Evolutionary conservation across 2,113 vertebrate species (phyloP).

Genomic region (Petrocephalus zakoni): DNA sequence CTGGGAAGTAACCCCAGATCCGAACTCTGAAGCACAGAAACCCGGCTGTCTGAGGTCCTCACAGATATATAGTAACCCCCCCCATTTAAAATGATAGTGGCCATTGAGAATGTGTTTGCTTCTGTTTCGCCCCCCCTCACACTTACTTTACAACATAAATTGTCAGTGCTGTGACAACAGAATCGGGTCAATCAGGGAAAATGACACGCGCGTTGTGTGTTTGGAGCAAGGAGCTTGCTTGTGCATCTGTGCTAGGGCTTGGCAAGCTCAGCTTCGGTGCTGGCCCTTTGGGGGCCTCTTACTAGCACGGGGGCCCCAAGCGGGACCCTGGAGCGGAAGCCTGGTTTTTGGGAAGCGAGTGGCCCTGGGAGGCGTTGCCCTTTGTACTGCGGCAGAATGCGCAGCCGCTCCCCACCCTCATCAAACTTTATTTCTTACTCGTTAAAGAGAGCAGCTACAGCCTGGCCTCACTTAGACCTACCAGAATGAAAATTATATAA

Average conservation of each 20-base stretch:
- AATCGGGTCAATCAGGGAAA: neutral
- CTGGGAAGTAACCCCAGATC: slow-evolving; percentile 21
- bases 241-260: neutral
- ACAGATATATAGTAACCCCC: slow-evolving; percentile 27
- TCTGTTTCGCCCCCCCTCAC: neutral
- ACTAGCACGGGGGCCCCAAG: neutral
- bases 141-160: neutral
- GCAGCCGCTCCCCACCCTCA: neutral
- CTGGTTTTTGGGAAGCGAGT: neutral
- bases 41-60: slow-evolving; percentile 31
- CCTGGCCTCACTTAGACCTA: neutral
- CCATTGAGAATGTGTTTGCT: slow-evolving; percentile 13
- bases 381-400: neutral
- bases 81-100: slow-evolving; percentile 36
- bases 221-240: neutral
- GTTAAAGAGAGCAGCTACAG: neutral
- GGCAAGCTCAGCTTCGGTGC: neutral
- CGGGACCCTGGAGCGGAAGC: neutral
- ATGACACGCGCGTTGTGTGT: neutral
- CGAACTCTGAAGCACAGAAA: slow-evolving; percentile 28
- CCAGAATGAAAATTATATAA: neutral
- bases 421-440: neutral
- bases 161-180: neutral
- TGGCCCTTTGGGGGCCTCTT: neutral
- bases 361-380: neutral